Conservation (phyloP, 2,888 invertebrate genomes). For the Danaus chrysippus region DNA sequence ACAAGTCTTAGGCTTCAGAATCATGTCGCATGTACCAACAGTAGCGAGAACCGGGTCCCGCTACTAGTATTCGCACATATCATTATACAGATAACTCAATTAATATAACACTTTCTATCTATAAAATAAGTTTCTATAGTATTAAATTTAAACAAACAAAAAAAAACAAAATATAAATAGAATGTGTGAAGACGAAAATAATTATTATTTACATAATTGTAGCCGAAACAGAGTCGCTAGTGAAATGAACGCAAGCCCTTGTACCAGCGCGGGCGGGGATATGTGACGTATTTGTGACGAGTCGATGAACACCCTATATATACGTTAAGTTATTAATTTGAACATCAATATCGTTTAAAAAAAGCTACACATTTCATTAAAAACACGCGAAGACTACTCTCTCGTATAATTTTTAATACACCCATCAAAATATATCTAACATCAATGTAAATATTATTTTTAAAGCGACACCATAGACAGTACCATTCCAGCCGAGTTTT, state of each 20-base stretch:
- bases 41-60: constrained; percentile 38
- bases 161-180: constrained; percentile 21
- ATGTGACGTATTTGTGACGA: constrained; percentile 41
- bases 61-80: constrained; percentile 31
- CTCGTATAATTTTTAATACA: constrained; percentile 15
- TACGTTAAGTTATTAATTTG: constrained; percentile 6
- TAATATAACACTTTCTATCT: constrained; percentile 15
- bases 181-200: constrained; percentile 41
- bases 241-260: constrained; percentile 63
- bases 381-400: constrained; percentile 9
- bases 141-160: constrained; percentile 14
- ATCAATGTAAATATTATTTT: constrained; percentile 39
- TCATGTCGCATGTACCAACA: constrained; percentile 54
- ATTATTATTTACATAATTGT: constrained; percentile 60
- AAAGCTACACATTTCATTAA: constrained; percentile 8
- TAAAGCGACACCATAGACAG: constrained; percentile 38
- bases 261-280: constrained; percentile 67
- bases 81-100: constrained; percentile 23
- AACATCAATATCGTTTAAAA: constrained; percentile 16
- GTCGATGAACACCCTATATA: constrained; percentile 13
- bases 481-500: constrained; percentile 46
- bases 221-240: constrained; percentile 56
- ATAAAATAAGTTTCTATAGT: constrained; percentile 16
- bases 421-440: constrained; percentile 20
- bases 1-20: constrained; percentile 76